Percentiles rank a stretch among this genome's conserved stretches.
These are phyloP conservation scores for Kryptopterus vitreolus DNA, from an alignment of 2,797 vertebrate species.

Conservation along the genomic window DNA sequence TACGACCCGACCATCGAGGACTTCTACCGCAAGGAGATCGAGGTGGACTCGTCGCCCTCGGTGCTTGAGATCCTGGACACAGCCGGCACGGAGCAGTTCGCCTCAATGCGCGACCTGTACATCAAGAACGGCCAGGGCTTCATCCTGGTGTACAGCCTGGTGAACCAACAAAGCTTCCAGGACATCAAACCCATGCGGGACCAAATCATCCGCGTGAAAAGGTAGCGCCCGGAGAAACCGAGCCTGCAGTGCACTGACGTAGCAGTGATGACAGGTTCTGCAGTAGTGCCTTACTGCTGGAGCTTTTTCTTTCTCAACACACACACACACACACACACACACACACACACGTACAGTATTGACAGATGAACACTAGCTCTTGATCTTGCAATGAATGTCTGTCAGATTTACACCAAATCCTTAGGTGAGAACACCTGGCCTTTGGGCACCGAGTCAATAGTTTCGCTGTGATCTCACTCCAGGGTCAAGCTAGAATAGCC, in stretches of 20 bases:
- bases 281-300: conserved; percentile 24
- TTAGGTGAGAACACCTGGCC: neutral
- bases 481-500: neutral
- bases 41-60: conserved; percentile 94
- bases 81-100: conserved; percentile 95
- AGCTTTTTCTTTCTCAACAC: neutral
- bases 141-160: conserved; percentile 95
- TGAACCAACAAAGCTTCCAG: conserved; percentile 98
- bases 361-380: neutral
- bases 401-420: neutral
- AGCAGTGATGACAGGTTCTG: conserved; percentile 15
- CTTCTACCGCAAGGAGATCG: conserved; percentile 98
- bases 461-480: conserved; percentile 15
- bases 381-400: neutral
- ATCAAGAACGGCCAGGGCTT: conserved; percentile 80
- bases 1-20: conserved; percentile 98
- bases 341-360: neutral
- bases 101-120: conserved; percentile 97
- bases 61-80: conserved; percentile 97
- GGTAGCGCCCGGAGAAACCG: conserved; percentile 70
- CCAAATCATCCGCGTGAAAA: conserved; percentile 98
- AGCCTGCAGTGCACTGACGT: conserved; percentile 6
- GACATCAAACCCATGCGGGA: conserved; percentile 97
- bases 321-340: neutral
- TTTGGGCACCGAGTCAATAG: neutral